phyloP scores from a whole-genome alignment of 2,888 invertebrate genomes.

The Pilophorus perplexus region DNA sequence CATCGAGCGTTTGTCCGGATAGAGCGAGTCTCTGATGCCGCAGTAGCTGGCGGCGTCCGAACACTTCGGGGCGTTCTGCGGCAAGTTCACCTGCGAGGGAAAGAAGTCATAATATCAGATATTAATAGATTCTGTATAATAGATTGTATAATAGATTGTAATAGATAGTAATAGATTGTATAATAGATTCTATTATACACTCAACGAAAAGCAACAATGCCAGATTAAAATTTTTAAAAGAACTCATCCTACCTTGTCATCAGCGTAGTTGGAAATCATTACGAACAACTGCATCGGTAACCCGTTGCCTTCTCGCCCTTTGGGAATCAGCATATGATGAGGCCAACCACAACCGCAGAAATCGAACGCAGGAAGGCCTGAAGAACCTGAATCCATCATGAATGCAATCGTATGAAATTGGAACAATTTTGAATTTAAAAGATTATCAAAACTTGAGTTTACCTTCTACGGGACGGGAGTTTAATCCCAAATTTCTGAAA shows the following conservation, averaged over 20 bases:
- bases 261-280: slow-evolving; percentile 51
- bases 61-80: slow-evolving; percentile 53
- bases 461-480: slow-evolving; percentile 50
- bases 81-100: slow-evolving; percentile 9
- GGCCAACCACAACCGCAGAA: slow-evolving; percentile 74
- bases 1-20: slow-evolving; percentile 80
- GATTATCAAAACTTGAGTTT: no score
- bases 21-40: slow-evolving; percentile 70
- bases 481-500: slow-evolving; percentile 66
- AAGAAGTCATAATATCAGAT: no score
- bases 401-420: no score
- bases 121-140: no score
- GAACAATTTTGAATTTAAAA: no score
- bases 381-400: no score
- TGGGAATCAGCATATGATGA: slow-evolving; percentile 53
- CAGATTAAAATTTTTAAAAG: no score
- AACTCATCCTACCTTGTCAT: slow-evolving; percentile 49
- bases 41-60: slow-evolving; percentile 76
- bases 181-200: no score
- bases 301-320: slow-evolving; percentile 51
- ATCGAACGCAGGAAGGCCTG: slow-evolving; percentile 58
- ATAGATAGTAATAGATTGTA: no score
- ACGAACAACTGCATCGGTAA: slow-evolving; percentile 52
- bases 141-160: no score
- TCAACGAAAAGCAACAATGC: no score